Base-by-base conservation (phyloP, 2,888 invertebrate species). In the Erynnis tages region DNA sequence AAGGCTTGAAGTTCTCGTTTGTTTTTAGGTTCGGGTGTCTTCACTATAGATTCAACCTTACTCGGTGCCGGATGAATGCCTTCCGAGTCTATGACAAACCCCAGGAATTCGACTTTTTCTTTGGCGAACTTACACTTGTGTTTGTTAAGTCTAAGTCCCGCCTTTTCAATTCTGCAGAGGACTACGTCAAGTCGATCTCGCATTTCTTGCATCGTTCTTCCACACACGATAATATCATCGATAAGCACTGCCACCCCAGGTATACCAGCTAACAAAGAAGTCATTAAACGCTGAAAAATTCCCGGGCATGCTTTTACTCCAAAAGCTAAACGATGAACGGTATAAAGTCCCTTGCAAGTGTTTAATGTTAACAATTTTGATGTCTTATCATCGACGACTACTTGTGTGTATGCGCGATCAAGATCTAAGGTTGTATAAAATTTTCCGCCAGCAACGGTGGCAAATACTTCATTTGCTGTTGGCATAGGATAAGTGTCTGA, bases 191-290 rank as follows among this genome's bases (percentile, higher is more conserved):
- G 34, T 5, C 53, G 14, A n/a, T 34, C 2, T 6, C 29, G 29
- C 55, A 57, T 59, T 23, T 58, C 53, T 3, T 19, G 4, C 14
- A 52, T 45, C 2, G 54, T 57, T 4, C 21, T 14, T 1, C 63
- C 63, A 10, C 53, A 53, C 1, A 65, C 38, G 2, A 62, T 58
- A 8, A 66, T 59, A 35, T 67, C 65, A 16, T 63, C 64, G 8
- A 64, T 56, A 4, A 61, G 52, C 2, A 62, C 59, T 6, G 62
- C 60, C 7, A 60, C 50, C 27, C 62, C 56, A 21, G 44, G 19
- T 7, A 62, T 56, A 3, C 55, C 58, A 13, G 55, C 58, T 14
- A 65, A 32, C 14, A 60, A 19, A 2, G 57, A 14, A 4, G 56
- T 50, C 60, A 60, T 62, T 7, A 59, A 30, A 2, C 63, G 47